Percentiles rank a stretch among this genome's conserved stretches.
Evolutionary conservation across 2,888 invertebrate genomes (phyloP).

Genomic region (Ryuthela nishihirai): DNA sequence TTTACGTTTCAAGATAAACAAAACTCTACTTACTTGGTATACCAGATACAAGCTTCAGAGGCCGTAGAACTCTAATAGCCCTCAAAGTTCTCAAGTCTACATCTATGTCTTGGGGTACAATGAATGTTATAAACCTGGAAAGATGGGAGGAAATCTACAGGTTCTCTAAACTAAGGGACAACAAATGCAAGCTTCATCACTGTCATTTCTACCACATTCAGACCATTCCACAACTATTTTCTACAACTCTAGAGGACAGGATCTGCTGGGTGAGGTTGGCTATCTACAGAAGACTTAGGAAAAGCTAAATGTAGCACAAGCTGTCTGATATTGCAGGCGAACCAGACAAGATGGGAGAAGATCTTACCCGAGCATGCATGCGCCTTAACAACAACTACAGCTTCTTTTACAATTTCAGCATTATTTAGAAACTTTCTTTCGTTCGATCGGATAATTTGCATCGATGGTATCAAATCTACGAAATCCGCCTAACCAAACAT

Average conservation of each 20-base stretch:
- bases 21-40: conserved; percentile 92
- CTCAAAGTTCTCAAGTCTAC: conserved; percentile 99
- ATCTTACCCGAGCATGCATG: too few species aligned
- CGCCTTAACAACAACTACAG: too few species aligned
- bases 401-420: too few species aligned
- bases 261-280: background rate
- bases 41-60: conserved; percentile 99
- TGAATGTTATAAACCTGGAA: conserved; percentile 42
- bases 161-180: conserved; percentile 27
- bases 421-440: too few species aligned
- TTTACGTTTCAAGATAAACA: conserved; percentile 6
- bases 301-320: too few species aligned
- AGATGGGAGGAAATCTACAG: conserved; percentile 37
- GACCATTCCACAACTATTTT: background rate
- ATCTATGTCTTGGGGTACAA: conserved; percentile 41
- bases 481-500: too few species aligned
- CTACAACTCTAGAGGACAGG: background rate
- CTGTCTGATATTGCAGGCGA: too few species aligned
- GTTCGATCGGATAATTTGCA: too few species aligned
- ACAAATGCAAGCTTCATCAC: conserved; percentile 27
- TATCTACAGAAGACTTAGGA: too few species aligned
- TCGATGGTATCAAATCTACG: too few species aligned
- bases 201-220: too few species aligned
- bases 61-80: conserved; percentile 98
- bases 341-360: too few species aligned